These are phyloP conservation scores for Aplochiton taeniatus DNA, from an alignment of 2,797 vertebrate genomes.

Conservation along the genomic window DNA sequence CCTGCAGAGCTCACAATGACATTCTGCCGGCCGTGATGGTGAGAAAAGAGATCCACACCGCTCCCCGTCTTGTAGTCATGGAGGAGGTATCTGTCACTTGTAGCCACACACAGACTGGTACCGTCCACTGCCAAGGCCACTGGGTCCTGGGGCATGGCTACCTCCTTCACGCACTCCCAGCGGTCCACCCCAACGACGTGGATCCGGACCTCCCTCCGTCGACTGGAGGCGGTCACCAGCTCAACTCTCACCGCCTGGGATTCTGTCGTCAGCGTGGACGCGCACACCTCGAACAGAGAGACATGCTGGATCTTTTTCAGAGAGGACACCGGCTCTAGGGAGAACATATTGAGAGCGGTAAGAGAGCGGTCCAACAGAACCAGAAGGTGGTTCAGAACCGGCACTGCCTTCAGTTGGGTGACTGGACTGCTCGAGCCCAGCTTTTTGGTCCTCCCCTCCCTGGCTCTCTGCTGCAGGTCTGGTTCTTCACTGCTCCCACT, in stretches of 20 bases:
- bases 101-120: slow-evolving; percentile 26
- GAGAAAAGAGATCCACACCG: slow-evolving; percentile 66
- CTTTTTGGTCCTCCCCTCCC: slow-evolving; percentile 60
- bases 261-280: slow-evolving; percentile 10
- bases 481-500: slow-evolving; percentile 13
- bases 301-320: slow-evolving; percentile 71
- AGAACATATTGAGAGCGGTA: slow-evolving; percentile 72
- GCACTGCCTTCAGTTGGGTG: slow-evolving; percentile 57
- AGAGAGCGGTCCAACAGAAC: slow-evolving; percentile 68
- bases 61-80: slow-evolving; percentile 55
- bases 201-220: slow-evolving; percentile 8
- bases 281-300: slow-evolving; percentile 55
- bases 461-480: slow-evolving; percentile 23
- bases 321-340: slow-evolving; percentile 56
- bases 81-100: slow-evolving; percentile 45
- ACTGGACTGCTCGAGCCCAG: slow-evolving; percentile 63
- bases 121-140: slow-evolving; percentile 26
- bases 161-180: slow-evolving; percentile 30
- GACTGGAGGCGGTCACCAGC: slow-evolving; percentile 63
- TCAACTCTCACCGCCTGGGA: slow-evolving; percentile 20
- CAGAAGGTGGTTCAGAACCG: slow-evolving; percentile 73
- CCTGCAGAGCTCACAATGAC: slow-evolving; percentile 55
- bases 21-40: slow-evolving; percentile 52
- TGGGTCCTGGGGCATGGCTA: slow-evolving; percentile 16
- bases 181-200: slow-evolving; percentile 18